These are phyloP conservation scores for Yoshiicerus persimilis DNA, from an alignment of 1,140 invertebrate species.

Conservation along the genomic window DNA sequence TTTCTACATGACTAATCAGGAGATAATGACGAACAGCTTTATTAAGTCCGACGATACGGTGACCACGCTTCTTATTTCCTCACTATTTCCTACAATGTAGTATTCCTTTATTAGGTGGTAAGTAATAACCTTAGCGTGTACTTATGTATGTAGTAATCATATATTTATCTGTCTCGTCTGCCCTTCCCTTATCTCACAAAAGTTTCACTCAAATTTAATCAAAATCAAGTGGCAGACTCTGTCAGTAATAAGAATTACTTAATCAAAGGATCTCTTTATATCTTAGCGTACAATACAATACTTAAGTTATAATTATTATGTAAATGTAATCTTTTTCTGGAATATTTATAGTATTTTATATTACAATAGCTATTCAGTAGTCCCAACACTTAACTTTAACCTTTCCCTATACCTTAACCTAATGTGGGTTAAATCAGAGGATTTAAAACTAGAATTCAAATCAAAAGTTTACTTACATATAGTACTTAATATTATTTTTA, in stretches of 20 bases:
- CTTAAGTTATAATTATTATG: too few species aligned
- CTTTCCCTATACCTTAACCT: background rate
- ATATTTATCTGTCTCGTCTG: background rate
- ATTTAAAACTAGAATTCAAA: background rate
- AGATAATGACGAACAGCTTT: background rate
- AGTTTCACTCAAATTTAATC: background rate
- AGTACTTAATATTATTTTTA: too few species aligned
- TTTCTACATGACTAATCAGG: conserved; percentile 13
- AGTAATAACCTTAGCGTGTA: background rate
- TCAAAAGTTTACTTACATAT: background rate
- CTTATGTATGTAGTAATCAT: background rate
- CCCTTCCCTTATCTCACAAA: background rate
- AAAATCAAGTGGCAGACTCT: background rate
- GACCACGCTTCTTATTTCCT: background rate
- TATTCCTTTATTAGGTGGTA: background rate
- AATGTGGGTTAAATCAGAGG: background rate
- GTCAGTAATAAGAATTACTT: background rate
- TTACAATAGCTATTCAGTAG: too few species aligned
- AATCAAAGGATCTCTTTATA: background rate
- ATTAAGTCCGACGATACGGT: too few species aligned
- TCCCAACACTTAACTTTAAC: background rate
- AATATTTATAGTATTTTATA: background rate
- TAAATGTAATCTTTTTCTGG: background rate
- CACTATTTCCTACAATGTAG: background rate
- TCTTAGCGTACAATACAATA: background rate